Evolutionary conservation across 2,113 vertebrate genomes (phyloP).

Genomic region (Corythaeola cristata): DNA sequence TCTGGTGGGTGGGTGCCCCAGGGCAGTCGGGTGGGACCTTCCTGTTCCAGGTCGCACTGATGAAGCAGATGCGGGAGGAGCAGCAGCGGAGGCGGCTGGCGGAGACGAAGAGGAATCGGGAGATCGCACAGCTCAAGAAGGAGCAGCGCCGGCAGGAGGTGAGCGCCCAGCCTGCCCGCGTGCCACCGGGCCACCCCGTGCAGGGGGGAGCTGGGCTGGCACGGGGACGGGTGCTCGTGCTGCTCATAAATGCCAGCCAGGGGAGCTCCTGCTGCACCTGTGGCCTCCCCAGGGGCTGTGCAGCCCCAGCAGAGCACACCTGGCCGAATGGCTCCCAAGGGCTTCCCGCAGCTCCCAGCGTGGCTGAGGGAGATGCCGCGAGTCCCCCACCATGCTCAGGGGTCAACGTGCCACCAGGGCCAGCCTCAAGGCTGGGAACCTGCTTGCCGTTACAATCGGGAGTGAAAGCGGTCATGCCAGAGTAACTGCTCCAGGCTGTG

Average conservation of each 20-base stretch:
- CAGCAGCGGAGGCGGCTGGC: conserved; percentile 90
- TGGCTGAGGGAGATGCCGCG: not conserved
- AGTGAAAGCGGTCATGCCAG: not conserved
- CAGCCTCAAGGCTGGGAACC: not conserved
- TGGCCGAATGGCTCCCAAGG: accelerated
- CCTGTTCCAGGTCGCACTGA: conserved; percentile 82
- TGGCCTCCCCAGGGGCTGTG: accelerated
- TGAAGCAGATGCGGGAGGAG: conserved; percentile 99
- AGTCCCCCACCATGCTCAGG: accelerated
- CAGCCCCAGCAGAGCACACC: not conserved
- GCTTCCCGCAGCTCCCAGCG: not conserved
- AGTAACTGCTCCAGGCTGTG: not conserved
- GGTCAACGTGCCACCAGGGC: accelerated
- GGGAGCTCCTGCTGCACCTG: not conserved
- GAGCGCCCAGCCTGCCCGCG: accelerated
- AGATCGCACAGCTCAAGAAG: conserved; percentile 95
- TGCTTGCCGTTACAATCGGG: not conserved
- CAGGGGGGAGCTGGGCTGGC: not conserved
- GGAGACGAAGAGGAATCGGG: conserved; percentile 92
- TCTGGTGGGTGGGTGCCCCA: not conserved
- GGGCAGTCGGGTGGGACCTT: not conserved
- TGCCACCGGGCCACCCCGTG: accelerated
- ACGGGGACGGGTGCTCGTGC: not conserved
- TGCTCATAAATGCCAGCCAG: not conserved
- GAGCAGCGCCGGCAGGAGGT: conserved; percentile 87